Evolutionary conservation across 1,140 invertebrate genomes (phyloP).

Genomic region (Temnothorax nylanderi): DNA sequence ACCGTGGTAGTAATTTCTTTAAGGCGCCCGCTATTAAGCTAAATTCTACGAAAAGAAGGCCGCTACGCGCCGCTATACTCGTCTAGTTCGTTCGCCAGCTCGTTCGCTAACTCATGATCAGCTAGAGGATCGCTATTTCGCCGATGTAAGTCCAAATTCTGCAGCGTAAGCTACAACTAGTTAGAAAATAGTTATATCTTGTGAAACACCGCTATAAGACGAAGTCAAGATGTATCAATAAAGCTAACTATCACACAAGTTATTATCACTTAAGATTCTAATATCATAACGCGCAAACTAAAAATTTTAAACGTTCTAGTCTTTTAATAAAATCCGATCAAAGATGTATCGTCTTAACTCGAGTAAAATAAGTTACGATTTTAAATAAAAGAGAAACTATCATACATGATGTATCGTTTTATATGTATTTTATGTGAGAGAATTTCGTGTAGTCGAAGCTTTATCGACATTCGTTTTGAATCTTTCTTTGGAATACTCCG

Average conservation of each 20-base stretch:
- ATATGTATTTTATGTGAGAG: neutral
- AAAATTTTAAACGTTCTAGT: neutral
- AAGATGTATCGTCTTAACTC: neutral
- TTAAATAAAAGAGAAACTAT: neutral
- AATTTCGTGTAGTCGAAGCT: neutral
- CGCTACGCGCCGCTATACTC: neutral
- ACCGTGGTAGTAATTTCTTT: conserved; percentile 68
- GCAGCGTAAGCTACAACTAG: neutral
- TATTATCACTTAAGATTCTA: neutral
- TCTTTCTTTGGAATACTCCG: neutral
- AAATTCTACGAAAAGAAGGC: conserved; percentile 50
- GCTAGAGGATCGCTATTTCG: conserved; percentile 2
- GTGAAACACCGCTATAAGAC: conserved; percentile 13
- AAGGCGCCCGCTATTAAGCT: conserved; percentile 62
- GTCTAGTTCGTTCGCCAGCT: neutral
- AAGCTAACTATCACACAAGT: neutral
- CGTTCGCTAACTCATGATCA: conserved; percentile 6
- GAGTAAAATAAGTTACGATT: neutral
- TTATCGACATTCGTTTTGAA: neutral
- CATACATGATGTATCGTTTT: neutral
- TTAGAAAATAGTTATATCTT: neutral
- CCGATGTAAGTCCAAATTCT: conserved; percentile 7
- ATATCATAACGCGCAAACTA: neutral
- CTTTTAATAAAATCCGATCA: neutral
- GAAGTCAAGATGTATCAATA: neutral